Percentiles rank a stretch among this genome's conserved stretches.
Evolutionary conservation across 1,140 invertebrate species (phyloP).

Genomic region (Orchesella cincta): DNA sequence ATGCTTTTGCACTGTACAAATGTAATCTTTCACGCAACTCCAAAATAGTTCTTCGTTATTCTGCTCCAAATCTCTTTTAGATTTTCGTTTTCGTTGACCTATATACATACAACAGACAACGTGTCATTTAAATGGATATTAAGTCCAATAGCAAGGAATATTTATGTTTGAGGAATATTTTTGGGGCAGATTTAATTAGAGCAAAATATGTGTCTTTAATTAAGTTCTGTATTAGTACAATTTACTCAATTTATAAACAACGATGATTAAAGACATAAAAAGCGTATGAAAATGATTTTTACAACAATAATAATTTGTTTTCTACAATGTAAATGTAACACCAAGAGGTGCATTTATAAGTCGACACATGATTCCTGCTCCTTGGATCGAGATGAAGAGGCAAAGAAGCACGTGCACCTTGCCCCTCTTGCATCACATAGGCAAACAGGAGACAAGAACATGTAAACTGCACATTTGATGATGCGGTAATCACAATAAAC

Average conservation of each 20-base stretch:
- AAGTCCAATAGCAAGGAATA: neutral
- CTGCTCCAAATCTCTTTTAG: conserved; percentile 11
- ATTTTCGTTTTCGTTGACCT: neutral
- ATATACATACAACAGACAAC: neutral
- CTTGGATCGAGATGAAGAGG: no score
- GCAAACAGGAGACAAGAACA: neutral
- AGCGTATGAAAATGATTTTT: no score
- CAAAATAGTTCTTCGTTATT: neutral
- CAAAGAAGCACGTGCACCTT: neutral
- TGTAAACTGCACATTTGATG: no score
- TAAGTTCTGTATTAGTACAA: neutral
- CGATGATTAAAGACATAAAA: no score
- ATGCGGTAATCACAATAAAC: conserved; percentile 5
- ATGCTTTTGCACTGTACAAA: neutral
- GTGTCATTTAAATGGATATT: neutral
- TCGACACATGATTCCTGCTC: no score
- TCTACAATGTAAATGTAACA: neutral
- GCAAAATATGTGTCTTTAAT: conserved; percentile 14
- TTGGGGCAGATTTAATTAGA: neutral
- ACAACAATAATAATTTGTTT: neutral
- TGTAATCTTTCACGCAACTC: neutral
- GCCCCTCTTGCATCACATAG: neutral
- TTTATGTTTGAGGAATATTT: neutral
- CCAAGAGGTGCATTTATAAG: no score
- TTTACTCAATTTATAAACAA: no score